Percentiles rank a stretch among this genome's conserved stretches.
phyloP scores from a whole-genome alignment of 2,113 vertebrate genomes.

The Craseonycteris thonglongyai region DNA sequence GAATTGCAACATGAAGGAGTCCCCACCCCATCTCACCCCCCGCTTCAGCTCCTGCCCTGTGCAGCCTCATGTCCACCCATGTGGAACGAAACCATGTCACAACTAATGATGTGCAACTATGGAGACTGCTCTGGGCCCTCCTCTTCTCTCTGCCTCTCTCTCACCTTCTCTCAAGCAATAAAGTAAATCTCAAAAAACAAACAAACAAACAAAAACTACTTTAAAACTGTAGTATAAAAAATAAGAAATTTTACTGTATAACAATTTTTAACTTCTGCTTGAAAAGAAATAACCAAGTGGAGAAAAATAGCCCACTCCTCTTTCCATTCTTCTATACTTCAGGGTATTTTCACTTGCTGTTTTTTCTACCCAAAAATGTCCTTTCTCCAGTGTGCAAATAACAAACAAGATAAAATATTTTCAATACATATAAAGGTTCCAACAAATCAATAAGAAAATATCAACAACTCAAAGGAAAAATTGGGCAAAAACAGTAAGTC shows the following conservation, averaged over 20 bases:
- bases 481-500: neutral
- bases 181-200: too few species aligned
- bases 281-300: neutral
- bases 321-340: neutral
- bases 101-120: too few species aligned
- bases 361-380: neutral
- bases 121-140: too few species aligned
- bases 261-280: neutral
- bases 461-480: slow-evolving; percentile 10
- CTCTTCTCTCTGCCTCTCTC: too few species aligned
- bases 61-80: too few species aligned
- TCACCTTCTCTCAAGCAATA: too few species aligned
- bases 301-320: neutral
- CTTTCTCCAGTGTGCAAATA: neutral
- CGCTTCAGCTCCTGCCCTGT: too few species aligned
- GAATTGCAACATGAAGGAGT: too few species aligned
- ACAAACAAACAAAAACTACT: too few species aligned
- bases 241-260: neutral
- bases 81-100: too few species aligned
- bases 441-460: slow-evolving; percentile 26
- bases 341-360: neutral
- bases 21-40: too few species aligned
- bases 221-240: neutral
- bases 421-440: neutral
- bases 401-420: neutral